These are phyloP conservation scores for Tychaedon coryphoeus DNA, from an alignment of 2,113 vertebrate species.

Conservation along the genomic window DNA sequence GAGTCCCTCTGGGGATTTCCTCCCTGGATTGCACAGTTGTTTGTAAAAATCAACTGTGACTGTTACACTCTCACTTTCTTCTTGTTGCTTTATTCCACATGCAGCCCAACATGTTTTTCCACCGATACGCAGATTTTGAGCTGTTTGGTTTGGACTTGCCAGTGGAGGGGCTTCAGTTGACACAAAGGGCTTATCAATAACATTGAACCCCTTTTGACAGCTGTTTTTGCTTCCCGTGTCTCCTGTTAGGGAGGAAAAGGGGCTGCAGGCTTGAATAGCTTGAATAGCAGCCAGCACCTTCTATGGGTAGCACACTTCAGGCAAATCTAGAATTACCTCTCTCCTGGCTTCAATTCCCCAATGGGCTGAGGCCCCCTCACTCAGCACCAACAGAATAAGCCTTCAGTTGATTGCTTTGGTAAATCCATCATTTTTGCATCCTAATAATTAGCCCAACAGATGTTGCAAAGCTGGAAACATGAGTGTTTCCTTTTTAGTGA, in stretches of 20 bases:
- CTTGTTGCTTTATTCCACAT: slow-evolving; percentile 21
- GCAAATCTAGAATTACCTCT: slow-evolving; percentile 45
- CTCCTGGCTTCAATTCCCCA: neutral
- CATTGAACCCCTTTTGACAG: slow-evolving; percentile 59
- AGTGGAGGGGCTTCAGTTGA: slow-evolving; percentile 14
- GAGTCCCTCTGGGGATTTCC: neutral
- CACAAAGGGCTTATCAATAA: slow-evolving; percentile 70
- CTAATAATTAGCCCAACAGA: slow-evolving; percentile 70
- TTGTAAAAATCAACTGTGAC: slow-evolving; percentile 36
- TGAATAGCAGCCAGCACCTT: slow-evolving; percentile 44
- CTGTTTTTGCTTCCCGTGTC: slow-evolving; percentile 58
- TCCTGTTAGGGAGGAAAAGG: slow-evolving; percentile 4
- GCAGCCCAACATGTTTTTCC: slow-evolving; percentile 34
- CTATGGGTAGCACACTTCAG: slow-evolving; percentile 28
- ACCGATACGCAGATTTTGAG: slow-evolving; percentile 16
- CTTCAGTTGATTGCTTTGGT: slow-evolving; percentile 54
- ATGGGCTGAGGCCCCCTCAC: neutral
- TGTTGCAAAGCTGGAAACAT: slow-evolving; percentile 43
- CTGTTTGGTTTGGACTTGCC: slow-evolving; percentile 65
- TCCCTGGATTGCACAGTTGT: neutral
- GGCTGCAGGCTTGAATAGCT: slow-evolving; percentile 11
- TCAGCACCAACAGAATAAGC: slow-evolving; percentile 12
- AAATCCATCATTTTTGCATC: slow-evolving; percentile 59
- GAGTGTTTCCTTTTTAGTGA: slow-evolving; percentile 60
- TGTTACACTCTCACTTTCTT: neutral